Evolutionary conservation across 2,113 vertebrate genomes (phyloP).

Genomic region (Papio anubis): DNA sequence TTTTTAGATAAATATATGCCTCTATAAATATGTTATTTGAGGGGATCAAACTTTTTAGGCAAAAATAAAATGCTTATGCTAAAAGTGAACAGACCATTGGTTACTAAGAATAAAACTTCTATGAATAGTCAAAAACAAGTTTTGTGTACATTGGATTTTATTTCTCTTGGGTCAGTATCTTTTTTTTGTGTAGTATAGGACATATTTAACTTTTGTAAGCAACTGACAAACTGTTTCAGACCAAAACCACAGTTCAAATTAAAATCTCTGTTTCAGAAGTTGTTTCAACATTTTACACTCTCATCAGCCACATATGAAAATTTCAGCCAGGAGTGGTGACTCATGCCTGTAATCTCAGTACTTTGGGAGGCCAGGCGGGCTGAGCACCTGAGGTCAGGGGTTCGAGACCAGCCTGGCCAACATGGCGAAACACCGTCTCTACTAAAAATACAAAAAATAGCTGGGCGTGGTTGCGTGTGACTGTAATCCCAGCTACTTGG

Average conservation of each 20-base stretch:
- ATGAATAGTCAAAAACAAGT: not conserved
- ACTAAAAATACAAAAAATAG: too few relatives aligned
- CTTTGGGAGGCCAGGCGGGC: too few relatives aligned
- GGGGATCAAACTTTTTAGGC: not conserved
- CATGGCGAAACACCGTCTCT: too few relatives aligned
- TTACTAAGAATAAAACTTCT: not conserved
- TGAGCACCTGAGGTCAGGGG: too few relatives aligned
- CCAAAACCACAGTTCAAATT: too few relatives aligned
- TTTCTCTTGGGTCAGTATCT: not conserved
- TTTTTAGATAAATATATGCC: slow-evolving; percentile 26
- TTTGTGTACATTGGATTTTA: not conserved
- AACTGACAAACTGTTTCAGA: not conserved
- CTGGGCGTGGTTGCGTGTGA: too few relatives aligned
- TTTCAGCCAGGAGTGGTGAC: too few relatives aligned
- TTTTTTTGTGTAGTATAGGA: not conserved
- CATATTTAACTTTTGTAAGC: not conserved
- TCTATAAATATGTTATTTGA: not conserved
- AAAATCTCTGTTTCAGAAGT: not conserved
- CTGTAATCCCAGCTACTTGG: too few relatives aligned
- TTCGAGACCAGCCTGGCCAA: too few relatives aligned
- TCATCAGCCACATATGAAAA: not conserved
- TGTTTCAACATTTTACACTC: not conserved
- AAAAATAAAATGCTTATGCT: not conserved
- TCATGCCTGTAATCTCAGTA: too few relatives aligned
- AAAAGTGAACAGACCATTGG: not conserved